Evolutionary conservation across 1,140 invertebrate genomes (phyloP).

Genomic region (Drosophila athabasca): DNA sequence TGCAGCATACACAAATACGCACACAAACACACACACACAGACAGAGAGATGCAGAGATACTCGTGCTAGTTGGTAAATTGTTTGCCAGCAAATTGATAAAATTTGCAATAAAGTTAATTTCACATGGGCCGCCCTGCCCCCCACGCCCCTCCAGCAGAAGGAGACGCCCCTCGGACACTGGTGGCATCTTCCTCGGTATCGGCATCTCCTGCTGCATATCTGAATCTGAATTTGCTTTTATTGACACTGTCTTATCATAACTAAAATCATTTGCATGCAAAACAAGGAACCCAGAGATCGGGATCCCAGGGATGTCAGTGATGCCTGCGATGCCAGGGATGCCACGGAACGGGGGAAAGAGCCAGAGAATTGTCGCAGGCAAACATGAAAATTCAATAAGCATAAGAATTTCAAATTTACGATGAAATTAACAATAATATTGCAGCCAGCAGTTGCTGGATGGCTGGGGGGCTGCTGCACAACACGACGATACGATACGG

Average conservation of each 20-base stretch:
- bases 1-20: slow-evolving; percentile 26
- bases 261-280: slow-evolving; percentile 73
- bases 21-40: slow-evolving; percentile 1
- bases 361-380: slow-evolving; percentile 37
- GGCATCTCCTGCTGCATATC: slow-evolving; percentile 3
- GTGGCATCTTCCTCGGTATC: slow-evolving; percentile 3
- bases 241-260: slow-evolving; percentile 72
- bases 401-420: slow-evolving; percentile 82
- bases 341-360: slow-evolving; percentile 2
- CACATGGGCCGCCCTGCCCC: neutral
- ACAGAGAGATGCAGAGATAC: too few species aligned
- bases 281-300: neutral
- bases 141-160: neutral
- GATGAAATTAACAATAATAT: slow-evolving; percentile 81
- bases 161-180: neutral
- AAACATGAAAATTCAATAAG: slow-evolving; percentile 82
- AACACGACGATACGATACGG: slow-evolving; percentile 14
- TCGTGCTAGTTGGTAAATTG: slow-evolving; percentile 21
- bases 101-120: slow-evolving; percentile 69
- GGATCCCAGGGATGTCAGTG: slow-evolving; percentile 6
- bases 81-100: slow-evolving; percentile 58
- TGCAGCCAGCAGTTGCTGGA: slow-evolving; percentile 64
- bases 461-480: slow-evolving; percentile 19
- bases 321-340: slow-evolving; percentile 1
- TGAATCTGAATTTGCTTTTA: slow-evolving; percentile 56